Evolutionary conservation across 2,888 invertebrate genomes (phyloP), one percentile per base, ranked within the genome.

Genomic region (Megaustenia siamemsis): DNA sequence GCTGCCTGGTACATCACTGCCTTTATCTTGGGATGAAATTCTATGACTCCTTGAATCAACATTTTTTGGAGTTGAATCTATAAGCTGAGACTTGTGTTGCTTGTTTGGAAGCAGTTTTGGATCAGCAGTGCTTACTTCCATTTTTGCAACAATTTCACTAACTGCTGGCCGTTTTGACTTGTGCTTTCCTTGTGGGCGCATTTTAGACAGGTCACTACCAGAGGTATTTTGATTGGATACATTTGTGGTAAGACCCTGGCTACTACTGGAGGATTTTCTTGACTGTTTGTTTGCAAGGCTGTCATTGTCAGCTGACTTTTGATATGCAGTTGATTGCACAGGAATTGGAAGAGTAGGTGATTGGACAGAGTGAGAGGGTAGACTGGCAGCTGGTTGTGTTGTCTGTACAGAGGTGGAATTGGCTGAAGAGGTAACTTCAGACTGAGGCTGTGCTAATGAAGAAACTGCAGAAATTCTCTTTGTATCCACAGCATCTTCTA

Each of bases 391-490:
- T 38, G 66, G 28, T 8, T 6, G 63, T 21, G 68, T 56, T 38
- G 60, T 53, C 15, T 73, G 60, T 15, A 43, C 75, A 32, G 56
- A 75, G 32, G 18, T 75, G 15, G 82, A 66, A 71, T 76, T 63
- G 24, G 15, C 5, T n/a, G n/a, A 49, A 24, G 82, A 60, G 10
- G 49, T 32, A 18, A 0, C 40, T n/a, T 18, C 21, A 21, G 35
- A 6, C 21, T 49, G 10, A 21, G 56, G 40, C 6, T 21, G 76
- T 40, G 18, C 6, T 3, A n/a, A 21, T 15, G 40, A 40, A 45
- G 69, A 35, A 8, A 15, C 15, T 21, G 80, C 45, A n/a, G 66
- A 66, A 10, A 15, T 80, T n/a, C 45, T 71, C 24, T 53, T 53
- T 24, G n/a, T 0, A 35, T 68, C 53, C 21, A 12, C 45, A 43